Evolutionary conservation across 2,113 vertebrate species (phyloP).

Genomic region (Piprites chloris): DNA sequence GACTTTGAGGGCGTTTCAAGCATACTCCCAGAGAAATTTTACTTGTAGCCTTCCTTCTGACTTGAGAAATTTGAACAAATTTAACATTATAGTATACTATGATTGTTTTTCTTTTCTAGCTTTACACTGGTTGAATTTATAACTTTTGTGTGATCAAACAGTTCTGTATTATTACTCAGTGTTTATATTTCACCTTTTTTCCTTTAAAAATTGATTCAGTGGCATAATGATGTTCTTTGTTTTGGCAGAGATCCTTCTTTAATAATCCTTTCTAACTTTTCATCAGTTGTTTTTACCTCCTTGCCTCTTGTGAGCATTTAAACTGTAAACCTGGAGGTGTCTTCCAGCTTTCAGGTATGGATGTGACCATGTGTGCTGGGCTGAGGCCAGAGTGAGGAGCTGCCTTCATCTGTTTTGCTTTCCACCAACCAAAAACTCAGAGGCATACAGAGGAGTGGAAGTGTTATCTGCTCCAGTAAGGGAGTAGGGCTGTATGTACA

Average conservation of each 20-base stretch:
- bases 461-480: background rate
- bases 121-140: background rate
- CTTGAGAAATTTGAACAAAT: background rate
- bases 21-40: background rate
- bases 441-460: background rate
- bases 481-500: background rate
- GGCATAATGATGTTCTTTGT: background rate
- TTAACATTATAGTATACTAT: background rate
- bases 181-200: background rate
- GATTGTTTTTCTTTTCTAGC: background rate
- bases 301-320: background rate
- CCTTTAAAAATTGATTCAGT: background rate
- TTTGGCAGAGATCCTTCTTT: background rate
- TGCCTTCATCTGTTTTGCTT: background rate
- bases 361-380: background rate
- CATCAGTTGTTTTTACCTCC: background rate
- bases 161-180: background rate
- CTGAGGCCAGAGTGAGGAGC: background rate
- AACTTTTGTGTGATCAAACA: background rate
- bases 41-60: background rate
- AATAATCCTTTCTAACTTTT: background rate
- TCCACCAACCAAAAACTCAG: background rate
- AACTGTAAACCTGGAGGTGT: background rate
- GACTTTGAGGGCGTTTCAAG: background rate
- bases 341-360: background rate